Conservation (phyloP, 2,888 invertebrate species). For the Strigamia transsilvanica region DNA sequence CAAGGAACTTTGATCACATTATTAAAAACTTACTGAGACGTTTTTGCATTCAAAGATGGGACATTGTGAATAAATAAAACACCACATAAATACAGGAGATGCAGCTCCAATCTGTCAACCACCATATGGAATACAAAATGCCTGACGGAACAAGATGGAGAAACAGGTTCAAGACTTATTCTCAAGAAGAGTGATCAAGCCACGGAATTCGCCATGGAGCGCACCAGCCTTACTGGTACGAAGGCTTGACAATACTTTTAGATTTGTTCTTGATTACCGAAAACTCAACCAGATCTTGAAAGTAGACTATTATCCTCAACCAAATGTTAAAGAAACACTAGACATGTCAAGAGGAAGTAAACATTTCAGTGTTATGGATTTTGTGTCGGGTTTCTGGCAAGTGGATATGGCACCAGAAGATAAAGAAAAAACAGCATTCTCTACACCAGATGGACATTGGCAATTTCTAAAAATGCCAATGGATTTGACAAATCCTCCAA, state of each 20-base stretch:
- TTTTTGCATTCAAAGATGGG: neutral
- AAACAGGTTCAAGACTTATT: constrained; percentile 1
- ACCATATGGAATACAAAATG: constrained; percentile 20
- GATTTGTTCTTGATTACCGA: constrained; percentile 59
- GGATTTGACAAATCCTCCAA: constrained; percentile 30
- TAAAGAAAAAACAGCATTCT: constrained; percentile 30
- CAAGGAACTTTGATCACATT: neutral
- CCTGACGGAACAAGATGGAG: neutral
- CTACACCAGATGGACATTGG: constrained; percentile 11
- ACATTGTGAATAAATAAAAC: neutral
- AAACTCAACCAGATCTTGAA: neutral
- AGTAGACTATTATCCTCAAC: constrained; percentile 34
- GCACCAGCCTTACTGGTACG: constrained; percentile 59
- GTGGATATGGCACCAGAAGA: neutral
- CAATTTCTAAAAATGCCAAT: constrained; percentile 28
- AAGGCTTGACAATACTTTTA: constrained; percentile 58
- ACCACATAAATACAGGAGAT: constrained; percentile 51
- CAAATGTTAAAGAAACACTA: neutral
- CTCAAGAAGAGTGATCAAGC: constrained; percentile 11
- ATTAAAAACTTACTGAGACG: neutral
- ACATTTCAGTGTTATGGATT: constrained; percentile 38
- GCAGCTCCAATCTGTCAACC: neutral
- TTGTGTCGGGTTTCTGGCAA: constrained; percentile 25
- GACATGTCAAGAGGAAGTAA: neutral
- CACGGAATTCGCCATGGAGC: constrained; percentile 59